Evolutionary conservation across 2,888 invertebrate species (phyloP).

Genomic region (Heliconius aoede): DNA sequence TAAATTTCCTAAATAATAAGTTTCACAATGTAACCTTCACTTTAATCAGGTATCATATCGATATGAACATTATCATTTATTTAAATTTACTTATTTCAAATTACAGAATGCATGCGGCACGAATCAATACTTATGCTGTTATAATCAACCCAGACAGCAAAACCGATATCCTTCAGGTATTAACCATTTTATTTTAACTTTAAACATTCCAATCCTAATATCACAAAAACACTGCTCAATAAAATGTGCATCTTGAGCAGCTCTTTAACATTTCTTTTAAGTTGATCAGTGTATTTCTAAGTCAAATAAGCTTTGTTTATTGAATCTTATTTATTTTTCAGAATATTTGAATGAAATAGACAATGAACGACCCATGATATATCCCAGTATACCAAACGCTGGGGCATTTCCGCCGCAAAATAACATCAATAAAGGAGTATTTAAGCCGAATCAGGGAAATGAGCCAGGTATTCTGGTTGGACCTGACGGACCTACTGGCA

Average conservation of each 20-base stretch:
- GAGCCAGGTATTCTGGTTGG: conserved; percentile 64
- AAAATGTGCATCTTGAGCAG: no score
- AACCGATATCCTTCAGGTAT: conserved; percentile 56
- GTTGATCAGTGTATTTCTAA: no score
- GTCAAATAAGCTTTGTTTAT: not conserved
- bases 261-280: no score
- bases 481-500: conserved; percentile 69
- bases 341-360: conserved; percentile 73
- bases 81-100: not conserved
- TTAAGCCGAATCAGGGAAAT: conserved; percentile 50
- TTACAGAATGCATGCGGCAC: conserved; percentile 85
- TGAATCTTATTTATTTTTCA: conserved; percentile 48
- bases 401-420: conserved; percentile 58
- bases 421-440: conserved; percentile 46
- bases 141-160: conserved; percentile 65
- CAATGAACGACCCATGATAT: conserved; percentile 63
- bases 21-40: not conserved
- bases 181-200: not conserved
- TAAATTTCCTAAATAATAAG: no score
- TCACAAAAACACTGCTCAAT: not conserved
- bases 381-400: conserved; percentile 57
- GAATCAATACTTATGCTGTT: conserved; percentile 87
- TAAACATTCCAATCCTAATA: not conserved
- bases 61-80: not conserved
- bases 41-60: not conserved